These are phyloP conservation scores for Neomorphus geoffroyi DNA, from an alignment of 2,797 vertebrate genomes.

Conservation along the genomic window DNA sequence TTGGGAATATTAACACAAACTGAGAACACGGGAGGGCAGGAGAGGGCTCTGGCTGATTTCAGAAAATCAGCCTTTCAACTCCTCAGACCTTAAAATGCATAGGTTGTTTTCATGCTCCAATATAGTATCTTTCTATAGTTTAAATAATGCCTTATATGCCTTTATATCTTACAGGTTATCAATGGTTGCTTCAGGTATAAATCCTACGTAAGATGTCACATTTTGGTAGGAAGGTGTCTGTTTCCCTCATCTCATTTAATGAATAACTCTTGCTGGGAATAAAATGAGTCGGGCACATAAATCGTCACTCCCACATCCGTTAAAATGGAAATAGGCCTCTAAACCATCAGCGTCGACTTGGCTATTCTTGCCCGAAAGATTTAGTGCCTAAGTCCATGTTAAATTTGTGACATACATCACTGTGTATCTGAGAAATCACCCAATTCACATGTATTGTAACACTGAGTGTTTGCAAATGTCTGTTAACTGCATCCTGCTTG, in stretches of 20 bases:
- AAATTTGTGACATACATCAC: neutral
- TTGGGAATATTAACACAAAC: neutral
- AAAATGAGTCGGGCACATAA: neutral
- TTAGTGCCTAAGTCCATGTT: neutral
- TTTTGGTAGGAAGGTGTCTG: neutral
- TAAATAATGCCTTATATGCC: neutral
- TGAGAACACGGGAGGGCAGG: fast-evolving
- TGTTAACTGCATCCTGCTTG: neutral
- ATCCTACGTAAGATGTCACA: fast-evolving
- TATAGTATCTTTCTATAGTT: neutral
- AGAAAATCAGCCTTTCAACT: neutral
- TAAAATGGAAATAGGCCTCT: neutral
- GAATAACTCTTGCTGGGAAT: neutral
- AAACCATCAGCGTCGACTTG: neutral
- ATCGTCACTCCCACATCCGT: neutral
- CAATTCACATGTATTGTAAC: neutral
- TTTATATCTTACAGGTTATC: neutral
- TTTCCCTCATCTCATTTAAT: neutral
- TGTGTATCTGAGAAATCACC: neutral
- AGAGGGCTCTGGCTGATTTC: neutral
- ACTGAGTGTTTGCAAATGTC: neutral
- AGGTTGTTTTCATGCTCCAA: neutral
- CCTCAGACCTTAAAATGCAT: neutral
- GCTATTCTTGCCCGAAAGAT: neutral
- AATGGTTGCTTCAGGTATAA: neutral